A percentile compares a stretch with the other conserved stretches of the same genome.
phyloP scores from a whole-genome alignment of 2,113 vertebrate species.

The Pardalotus punctatus region DNA sequence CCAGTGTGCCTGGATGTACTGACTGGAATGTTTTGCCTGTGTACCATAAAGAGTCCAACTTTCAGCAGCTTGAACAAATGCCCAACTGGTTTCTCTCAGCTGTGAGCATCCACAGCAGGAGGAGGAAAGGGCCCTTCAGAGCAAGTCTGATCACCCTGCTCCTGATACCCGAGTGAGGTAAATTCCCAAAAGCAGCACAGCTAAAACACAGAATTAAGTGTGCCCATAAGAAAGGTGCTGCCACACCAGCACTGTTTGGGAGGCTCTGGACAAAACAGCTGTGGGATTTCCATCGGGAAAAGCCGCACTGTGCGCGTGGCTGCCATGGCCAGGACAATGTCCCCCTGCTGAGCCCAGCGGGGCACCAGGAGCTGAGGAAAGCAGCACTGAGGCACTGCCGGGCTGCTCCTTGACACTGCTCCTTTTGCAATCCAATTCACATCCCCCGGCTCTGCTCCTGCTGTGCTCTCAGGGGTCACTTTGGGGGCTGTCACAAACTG shows the following conservation, averaged over 20 bases:
- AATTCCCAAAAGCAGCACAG: neutral
- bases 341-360: neutral
- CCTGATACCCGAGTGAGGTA: neutral
- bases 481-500: neutral
- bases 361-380: neutral
- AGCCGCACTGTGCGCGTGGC: neutral
- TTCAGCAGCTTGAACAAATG: neutral
- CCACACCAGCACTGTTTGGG: neutral
- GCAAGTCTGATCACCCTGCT: neutral
- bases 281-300: neutral
- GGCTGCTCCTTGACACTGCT: neutral
- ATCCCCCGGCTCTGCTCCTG: neutral
- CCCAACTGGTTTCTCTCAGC: neutral
- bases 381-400: neutral
- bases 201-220: neutral
- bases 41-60: neutral
- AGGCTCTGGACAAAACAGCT: neutral
- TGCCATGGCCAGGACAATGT: neutral
- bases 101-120: neutral
- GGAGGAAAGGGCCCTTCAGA: neutral
- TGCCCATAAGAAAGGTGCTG: rapidly evolving
- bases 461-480: neutral
- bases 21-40: neutral
- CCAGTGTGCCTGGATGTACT: neutral
- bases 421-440: neutral